Conservation (phyloP, 2,113 vertebrate genomes). For the Rhinichthys klamathensis region DNA sequence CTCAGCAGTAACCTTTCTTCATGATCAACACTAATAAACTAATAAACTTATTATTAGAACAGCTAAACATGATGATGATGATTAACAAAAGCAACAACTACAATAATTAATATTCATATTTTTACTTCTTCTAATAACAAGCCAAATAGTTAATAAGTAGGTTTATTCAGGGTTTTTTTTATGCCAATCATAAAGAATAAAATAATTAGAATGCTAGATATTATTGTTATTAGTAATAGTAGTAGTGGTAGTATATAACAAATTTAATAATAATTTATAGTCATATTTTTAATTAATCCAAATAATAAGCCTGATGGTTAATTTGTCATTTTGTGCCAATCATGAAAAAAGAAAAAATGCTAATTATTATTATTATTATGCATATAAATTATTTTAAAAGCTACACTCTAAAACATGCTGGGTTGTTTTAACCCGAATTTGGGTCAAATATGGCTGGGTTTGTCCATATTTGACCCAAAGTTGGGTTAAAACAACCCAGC, state of each 20-base stretch:
- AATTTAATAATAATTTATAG: not conserved
- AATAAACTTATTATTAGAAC: not conserved
- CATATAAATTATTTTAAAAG: not conserved
- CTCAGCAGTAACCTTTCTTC: not conserved
- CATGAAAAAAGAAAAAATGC: not conserved
- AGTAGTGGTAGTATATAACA: too few relatives aligned
- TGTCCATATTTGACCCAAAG: too few relatives aligned
- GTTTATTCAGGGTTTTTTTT: not conserved
- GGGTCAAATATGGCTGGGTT: too few relatives aligned
- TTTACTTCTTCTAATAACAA: not conserved
- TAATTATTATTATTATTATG: not conserved
- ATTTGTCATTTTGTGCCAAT: not conserved
- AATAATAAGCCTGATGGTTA: not conserved
- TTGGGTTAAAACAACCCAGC: too few relatives aligned
- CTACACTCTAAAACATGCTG: too few relatives aligned
- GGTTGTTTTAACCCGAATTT: too few relatives aligned
- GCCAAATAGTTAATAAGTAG: not conserved
- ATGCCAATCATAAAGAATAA: not conserved
- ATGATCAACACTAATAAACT: not conserved
- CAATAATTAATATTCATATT: not conserved
- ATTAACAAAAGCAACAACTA: not conserved
- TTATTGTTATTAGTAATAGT: not conserved
- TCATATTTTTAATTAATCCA: not conserved
- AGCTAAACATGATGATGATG: not conserved
- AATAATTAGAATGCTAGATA: not conserved